Evolutionary conservation across 2,797 vertebrate species (phyloP), one percentile per base, ranked within the genome.

Genomic region (Sebastolobus alascanus): DNA sequence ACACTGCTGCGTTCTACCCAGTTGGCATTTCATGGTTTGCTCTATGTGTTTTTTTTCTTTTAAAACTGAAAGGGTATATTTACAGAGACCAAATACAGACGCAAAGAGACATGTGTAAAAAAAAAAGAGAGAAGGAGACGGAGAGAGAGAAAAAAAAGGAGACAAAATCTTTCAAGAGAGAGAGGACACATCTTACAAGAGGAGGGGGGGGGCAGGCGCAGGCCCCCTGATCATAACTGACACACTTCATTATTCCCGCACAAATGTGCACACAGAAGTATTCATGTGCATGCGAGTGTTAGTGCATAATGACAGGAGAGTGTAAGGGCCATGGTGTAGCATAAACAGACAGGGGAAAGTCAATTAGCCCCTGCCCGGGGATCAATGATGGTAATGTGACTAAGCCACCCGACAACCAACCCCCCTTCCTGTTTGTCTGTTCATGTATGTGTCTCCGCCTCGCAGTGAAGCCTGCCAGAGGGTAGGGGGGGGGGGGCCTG

Each of bases 321-420:
- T 86, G 90, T 91, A 91, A 88, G 90, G 92, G 82, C 74, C 82
- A 90, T 56, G 64, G 77, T 68, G 71, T 37, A 82, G 84, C 70
- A 85, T 93, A 94, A 94, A 95, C 93, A 94, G 92, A 94, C 91
- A 89, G 85, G 77, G 79, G 87, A 94, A 93, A 95, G 94, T 95
- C 94, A 95, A 96, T 96, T 96, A 96, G 93, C 93, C 86, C 78
- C 86, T 87, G 91, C 83, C 83, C 75, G 33, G 87, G 92, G 90
- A 96, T 96, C 95, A 95, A 95, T 96, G 93, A 90, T 84, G 85
- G 93, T 95, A 93, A 96, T 95, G 94, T 89, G 93, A 95, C 93
- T 89, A 90, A 90, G 89, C 87, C 90, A 77, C 73, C 85, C 59
- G 5, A 82, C 78, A 70, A 43, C 60, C 61, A 18, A 25, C 75